Conservation (phyloP, 92 coral and sea anemone species). For the Zoanthus solanderi region DNA sequence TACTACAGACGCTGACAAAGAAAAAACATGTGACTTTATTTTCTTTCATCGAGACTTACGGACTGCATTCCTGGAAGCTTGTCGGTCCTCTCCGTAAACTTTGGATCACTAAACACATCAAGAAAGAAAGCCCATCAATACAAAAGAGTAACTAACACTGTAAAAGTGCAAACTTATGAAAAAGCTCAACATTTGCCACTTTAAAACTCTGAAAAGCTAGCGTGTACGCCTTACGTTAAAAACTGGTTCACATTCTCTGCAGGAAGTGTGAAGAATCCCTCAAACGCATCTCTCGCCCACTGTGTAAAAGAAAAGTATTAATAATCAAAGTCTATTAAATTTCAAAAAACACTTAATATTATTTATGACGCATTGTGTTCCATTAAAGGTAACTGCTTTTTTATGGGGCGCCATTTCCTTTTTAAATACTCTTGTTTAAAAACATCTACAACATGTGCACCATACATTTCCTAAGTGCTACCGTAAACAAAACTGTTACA, state of each 20-base stretch:
- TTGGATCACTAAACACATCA: conserved; percentile 79
- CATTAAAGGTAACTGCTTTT: too few species aligned
- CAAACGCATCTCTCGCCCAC: conserved; percentile 99
- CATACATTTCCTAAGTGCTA: too few species aligned
- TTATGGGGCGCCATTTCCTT: too few species aligned
- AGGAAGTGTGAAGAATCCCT: conserved; percentile 91
- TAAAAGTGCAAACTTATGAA: not conserved
- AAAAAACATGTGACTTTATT: not conserved
- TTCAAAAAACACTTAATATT: too few species aligned
- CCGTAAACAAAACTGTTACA: too few species aligned
- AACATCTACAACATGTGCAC: too few species aligned
- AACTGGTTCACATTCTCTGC: conserved; percentile 93
- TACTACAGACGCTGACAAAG: too few species aligned
- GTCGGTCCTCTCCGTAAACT: conserved; percentile 85
- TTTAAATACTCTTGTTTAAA: too few species aligned
- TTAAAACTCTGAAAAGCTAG: too few species aligned
- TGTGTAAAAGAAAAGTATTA: conserved; percentile 27
- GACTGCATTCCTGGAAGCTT: conserved; percentile 98
- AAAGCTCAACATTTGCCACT: too few species aligned
- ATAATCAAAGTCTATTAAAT: too few species aligned
- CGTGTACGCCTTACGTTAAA: conserved; percentile 55
- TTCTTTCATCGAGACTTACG: conserved; percentile 63
- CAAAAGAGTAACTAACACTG: not conserved
- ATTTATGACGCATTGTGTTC: too few species aligned
- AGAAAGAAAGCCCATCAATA: not conserved